Evolutionary conservation across 2,797 vertebrate genomes (phyloP).

Genomic region (Knipowitschia caucasica): DNA sequence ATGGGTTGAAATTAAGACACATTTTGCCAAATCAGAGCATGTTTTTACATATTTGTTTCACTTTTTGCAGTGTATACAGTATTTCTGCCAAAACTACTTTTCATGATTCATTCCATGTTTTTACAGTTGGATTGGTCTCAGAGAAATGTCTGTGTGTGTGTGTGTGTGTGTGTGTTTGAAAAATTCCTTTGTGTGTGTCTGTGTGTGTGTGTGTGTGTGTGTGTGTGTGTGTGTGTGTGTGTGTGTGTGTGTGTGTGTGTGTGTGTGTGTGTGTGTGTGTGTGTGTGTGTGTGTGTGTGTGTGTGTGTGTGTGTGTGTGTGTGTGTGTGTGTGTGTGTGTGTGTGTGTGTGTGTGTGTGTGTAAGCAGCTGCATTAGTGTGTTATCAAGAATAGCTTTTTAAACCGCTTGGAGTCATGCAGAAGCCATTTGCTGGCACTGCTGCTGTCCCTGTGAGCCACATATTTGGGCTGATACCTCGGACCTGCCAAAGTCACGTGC

Average conservation of each 20-base stretch:
- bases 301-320: neutral
- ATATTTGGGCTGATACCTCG: conserved; percentile 15
- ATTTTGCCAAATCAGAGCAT: too few species aligned
- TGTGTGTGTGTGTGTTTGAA: neutral
- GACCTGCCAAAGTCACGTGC: conserved; percentile 22
- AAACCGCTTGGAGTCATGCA: conserved; percentile 13
- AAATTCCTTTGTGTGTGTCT: neutral
- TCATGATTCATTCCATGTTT: neutral
- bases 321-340: neutral
- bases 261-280: neutral
- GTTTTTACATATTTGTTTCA: too few species aligned
- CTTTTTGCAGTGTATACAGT: too few species aligned
- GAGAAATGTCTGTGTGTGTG: neutral
- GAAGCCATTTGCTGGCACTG: conserved; percentile 17
- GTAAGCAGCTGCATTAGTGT: conserved; percentile 11
- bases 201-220: conserved; percentile 11
- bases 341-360: neutral
- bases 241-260: conserved; percentile 1
- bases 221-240: conserved; percentile 9
- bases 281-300: neutral
- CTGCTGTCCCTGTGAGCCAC: conserved; percentile 7
- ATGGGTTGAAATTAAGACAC: too few species aligned
- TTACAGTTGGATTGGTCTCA: neutral
- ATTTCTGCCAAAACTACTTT: too few species aligned
- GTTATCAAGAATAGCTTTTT: conserved; percentile 25